Conservation (phyloP, 2,888 invertebrate genomes). For the Ectropis crepuscularia region DNA sequence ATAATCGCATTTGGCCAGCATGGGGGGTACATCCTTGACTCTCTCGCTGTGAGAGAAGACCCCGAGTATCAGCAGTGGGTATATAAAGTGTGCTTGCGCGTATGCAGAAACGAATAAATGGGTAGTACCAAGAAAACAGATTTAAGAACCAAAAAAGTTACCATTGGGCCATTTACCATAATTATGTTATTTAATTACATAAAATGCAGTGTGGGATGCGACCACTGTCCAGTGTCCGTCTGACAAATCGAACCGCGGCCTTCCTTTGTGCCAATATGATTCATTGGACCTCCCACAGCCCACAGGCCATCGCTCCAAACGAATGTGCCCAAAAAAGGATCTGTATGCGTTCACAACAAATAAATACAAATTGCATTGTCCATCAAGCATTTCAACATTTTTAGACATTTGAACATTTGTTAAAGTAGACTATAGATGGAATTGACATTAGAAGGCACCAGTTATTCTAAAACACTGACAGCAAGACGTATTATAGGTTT, state of each 20-base stretch:
- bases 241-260: constrained; percentile 14
- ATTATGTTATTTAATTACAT: background rate
- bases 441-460: no score
- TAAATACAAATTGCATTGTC: constrained; percentile 2
- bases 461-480: no score
- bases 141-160: no score
- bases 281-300: background rate
- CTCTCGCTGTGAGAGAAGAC: no score
- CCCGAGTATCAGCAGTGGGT: no score
- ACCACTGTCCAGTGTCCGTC: background rate
- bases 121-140: no score
- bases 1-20: no score
- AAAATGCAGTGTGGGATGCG: background rate
- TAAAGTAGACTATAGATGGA: no score
- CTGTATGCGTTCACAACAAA: background rate
- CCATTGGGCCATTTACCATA: background rate
- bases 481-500: no score
- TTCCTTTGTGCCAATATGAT: constrained; percentile 5
- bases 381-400: background rate
- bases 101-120: no score
- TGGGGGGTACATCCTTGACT: no score
- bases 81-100: no score
- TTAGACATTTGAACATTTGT: background rate
- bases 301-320: constrained; percentile 5
- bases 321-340: constrained; percentile 6